phyloP scores from a whole-genome alignment of 2,888 invertebrate species.

The Drosophila heteroneura region DNA sequence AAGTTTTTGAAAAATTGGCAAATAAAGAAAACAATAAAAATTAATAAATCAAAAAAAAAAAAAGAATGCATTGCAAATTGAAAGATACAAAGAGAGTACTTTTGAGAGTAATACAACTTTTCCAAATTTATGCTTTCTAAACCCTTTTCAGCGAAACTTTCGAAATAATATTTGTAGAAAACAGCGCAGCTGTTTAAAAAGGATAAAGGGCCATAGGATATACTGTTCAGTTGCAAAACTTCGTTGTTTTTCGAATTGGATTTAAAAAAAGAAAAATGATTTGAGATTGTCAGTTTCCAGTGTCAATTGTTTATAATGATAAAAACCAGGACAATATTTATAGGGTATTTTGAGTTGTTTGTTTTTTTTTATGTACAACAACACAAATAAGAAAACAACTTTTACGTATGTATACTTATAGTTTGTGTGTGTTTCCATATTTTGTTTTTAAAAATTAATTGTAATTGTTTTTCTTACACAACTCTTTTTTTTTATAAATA shows the following conservation, averaged over 20 bases:
- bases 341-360: conserved; percentile 15
- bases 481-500: conserved; percentile 23
- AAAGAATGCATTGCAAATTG: conserved; percentile 40
- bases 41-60: conserved; percentile 74
- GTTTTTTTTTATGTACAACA: conserved; percentile 9
- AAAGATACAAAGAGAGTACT: conserved; percentile 39
- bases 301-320: conserved; percentile 21
- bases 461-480: conserved; percentile 49
- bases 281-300: conserved; percentile 37
- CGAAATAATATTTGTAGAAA: conserved; percentile 18
- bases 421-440: conserved; percentile 71
- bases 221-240: conserved; percentile 17
- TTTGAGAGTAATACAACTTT: conserved; percentile 34
- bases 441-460: conserved; percentile 41
- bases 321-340: conserved; percentile 7
- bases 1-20: conserved; percentile 79
- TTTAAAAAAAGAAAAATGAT: neutral
- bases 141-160: conserved; percentile 59
- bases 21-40: conserved; percentile 80
- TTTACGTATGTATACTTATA: conserved; percentile 39
- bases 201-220: conserved; percentile 19
- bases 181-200: conserved; percentile 68
- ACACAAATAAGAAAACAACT: conserved; percentile 11
- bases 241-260: neutral
- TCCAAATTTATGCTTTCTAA: conserved; percentile 57